A percentile compares a stretch with the other conserved stretches of the same genome.
phyloP scores from a whole-genome alignment of 1,140 invertebrate genomes.

The Stegodyphus mimosarum region DNA sequence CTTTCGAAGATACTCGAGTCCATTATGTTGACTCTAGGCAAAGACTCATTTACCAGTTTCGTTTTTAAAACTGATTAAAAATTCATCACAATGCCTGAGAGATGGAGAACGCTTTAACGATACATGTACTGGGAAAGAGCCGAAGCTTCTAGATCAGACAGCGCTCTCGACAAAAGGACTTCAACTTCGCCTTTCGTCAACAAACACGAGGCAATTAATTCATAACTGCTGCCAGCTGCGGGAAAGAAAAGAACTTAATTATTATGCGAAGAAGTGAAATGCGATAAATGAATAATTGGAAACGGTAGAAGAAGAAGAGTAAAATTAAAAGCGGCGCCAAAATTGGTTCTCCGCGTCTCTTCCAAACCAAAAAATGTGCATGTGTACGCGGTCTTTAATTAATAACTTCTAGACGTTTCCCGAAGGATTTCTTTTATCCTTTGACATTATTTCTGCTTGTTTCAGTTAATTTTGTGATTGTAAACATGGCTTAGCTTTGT shows the following conservation, averaged over 20 bases:
- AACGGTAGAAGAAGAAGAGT: neutral
- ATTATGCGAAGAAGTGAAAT: conserved; percentile 18
- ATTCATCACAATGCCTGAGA: neutral
- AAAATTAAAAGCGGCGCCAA: conserved; percentile 1
- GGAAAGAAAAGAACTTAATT: conserved; percentile 32
- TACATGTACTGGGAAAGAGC: neutral
- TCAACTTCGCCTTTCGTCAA: conserved; percentile 20
- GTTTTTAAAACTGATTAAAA: conserved; percentile 23
- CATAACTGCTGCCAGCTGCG: conserved; percentile 11
- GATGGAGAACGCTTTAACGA: conserved; percentile 3
- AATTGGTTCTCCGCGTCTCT: neutral
- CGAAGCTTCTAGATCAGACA: too few species aligned
- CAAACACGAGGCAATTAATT: conserved; percentile 22
- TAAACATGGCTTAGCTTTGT: too few species aligned
- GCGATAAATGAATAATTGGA: conserved; percentile 40
- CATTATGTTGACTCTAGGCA: too few species aligned
- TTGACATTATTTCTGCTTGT: neutral
- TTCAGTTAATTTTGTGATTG: neutral
- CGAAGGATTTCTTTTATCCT: neutral
- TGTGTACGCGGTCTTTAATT: neutral
- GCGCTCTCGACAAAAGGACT: conserved; percentile 20
- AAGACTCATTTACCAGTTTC: neutral
- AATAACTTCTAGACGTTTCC: neutral
- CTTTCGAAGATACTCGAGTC: too few species aligned
- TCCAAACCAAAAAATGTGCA: conserved; percentile 11